A percentile compares a stretch with the other conserved stretches of the same genome.
phyloP scores from a whole-genome alignment of 2,888 invertebrate genomes.

The Philopedon plagiatum region DNA sequence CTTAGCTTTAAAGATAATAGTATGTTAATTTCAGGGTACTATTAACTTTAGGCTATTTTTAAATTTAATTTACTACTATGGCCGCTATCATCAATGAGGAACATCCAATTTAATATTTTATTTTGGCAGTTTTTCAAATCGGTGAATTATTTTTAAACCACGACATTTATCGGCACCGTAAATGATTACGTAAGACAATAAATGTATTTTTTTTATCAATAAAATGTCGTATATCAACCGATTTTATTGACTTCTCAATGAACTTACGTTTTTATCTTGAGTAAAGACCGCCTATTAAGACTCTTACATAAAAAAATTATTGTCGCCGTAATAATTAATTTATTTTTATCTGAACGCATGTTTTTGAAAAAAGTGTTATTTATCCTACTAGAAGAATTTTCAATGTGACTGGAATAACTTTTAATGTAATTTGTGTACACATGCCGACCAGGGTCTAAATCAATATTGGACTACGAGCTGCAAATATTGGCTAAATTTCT shows the following conservation, averaged over 20 bases:
- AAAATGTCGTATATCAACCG: conserved; percentile 28
- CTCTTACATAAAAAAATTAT: background rate
- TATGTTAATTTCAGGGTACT: conserved; percentile 15
- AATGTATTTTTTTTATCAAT: conserved; percentile 39
- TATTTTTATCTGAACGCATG: background rate
- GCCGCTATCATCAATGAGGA: background rate
- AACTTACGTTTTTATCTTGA: conserved; percentile 33
- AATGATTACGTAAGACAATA: conserved; percentile 36
- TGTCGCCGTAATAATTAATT: background rate
- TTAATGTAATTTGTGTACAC: background rate
- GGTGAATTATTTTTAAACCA: conserved; percentile 27
- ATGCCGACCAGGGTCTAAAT: too few relatives aligned
- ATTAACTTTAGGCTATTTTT: conserved; percentile 9
- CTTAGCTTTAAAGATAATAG: conserved; percentile 12
- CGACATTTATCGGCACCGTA: conserved; percentile 14
- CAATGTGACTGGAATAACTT: background rate
- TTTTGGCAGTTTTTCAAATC: conserved; percentile 28
- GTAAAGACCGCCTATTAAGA: background rate
- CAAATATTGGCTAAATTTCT: background rate
- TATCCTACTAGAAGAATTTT: background rate
- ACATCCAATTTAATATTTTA: background rate
- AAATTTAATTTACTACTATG: conserved; percentile 8
- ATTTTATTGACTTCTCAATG: conserved; percentile 46
- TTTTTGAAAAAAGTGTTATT: too few relatives aligned
- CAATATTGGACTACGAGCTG: background rate